Conservation (phyloP, 2,888 invertebrate genomes). For the Tiliacea aurago region DNA sequence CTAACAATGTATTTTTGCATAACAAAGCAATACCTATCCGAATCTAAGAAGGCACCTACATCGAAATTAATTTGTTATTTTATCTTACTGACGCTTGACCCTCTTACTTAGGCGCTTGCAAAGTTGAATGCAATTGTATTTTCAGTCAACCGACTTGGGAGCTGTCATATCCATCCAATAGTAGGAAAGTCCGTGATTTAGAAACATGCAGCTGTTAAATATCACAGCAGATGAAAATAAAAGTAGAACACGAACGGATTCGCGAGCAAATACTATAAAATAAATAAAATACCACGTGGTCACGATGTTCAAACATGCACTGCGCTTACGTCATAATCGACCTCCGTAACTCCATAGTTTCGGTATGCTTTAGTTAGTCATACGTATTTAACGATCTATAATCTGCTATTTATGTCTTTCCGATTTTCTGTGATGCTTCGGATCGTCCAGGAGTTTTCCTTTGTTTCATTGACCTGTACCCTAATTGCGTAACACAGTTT, state of each 20-base stretch:
- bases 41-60: constrained; percentile 16
- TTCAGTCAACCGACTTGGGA: background rate
- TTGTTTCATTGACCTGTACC: no score
- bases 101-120: constrained; percentile 3
- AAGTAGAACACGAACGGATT: constrained; percentile 44
- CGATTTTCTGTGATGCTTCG: constrained; percentile 9
- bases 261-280: constrained; percentile 56
- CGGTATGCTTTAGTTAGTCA: constrained; percentile 48
- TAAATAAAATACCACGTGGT: constrained; percentile 65
- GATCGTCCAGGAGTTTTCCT: background rate
- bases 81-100: constrained; percentile 7
- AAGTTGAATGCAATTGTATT: constrained; percentile 4
- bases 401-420: constrained; percentile 48
- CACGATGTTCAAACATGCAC: constrained; percentile 65
- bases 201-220: constrained; percentile 10
- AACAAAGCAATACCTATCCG: constrained; percentile 33
- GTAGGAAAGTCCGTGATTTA: background rate
- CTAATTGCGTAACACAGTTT: no score
- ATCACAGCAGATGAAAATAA: constrained; percentile 35
- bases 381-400: constrained; percentile 67
- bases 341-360: constrained; percentile 68
- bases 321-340: constrained; percentile 75
- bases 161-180: background rate
- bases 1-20: constrained; percentile 39
- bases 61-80: constrained; percentile 7